Percentiles rank a stretch among this genome's conserved stretches.
phyloP scores from a whole-genome alignment of 1,140 invertebrate genomes.

The Caenorhabditis inopinata region DNA sequence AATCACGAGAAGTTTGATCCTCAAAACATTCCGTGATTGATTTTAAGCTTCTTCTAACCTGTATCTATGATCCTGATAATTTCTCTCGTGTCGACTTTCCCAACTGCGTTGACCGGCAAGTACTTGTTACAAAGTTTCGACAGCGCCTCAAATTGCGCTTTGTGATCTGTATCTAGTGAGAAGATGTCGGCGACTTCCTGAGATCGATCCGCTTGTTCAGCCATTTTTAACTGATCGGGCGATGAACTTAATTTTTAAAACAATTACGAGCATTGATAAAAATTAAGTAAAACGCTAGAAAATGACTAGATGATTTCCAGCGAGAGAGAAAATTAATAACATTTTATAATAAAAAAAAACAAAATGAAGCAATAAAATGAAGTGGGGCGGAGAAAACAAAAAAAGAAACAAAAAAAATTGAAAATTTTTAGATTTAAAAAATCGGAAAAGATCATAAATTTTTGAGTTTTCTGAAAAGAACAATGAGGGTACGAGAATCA shows the following conservation, averaged over 20 bases:
- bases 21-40: not conserved
- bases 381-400: too few species aligned
- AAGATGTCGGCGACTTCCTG: constrained; percentile 34
- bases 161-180: constrained; percentile 35
- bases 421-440: too few species aligned
- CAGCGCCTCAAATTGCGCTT: constrained; percentile 28
- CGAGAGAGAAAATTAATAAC: too few species aligned
- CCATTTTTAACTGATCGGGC: not conserved
- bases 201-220: not conserved
- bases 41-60: not conserved
- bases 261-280: too few species aligned
- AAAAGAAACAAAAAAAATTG: too few species aligned
- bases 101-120: not conserved
- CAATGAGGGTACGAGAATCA: too few species aligned
- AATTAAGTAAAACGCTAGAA: constrained; percentile 3
- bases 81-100: not conserved
- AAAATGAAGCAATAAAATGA: too few species aligned
- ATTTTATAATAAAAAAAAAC: too few species aligned
- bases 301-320: too few species aligned
- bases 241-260: not conserved
- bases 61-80: constrained; percentile 10
- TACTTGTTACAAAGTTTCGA: constrained; percentile 1
- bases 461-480: too few species aligned
- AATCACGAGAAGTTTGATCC: not conserved
- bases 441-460: too few species aligned